Base-by-base conservation (phyloP, 1,140 invertebrate genomes). In the Temnothorax curvispinosus region DNA sequence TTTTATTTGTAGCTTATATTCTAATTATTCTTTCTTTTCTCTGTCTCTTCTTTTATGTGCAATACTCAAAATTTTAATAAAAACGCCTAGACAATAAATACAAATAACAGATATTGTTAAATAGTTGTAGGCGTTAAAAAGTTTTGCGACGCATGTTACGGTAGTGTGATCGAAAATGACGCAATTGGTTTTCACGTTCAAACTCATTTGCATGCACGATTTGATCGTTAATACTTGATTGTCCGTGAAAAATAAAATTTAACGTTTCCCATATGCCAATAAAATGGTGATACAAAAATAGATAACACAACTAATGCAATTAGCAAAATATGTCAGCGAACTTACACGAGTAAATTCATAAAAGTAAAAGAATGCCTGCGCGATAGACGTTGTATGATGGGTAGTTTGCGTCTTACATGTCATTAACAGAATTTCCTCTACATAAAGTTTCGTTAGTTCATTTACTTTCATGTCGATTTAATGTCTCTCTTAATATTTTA, bases 181-280 rank as follows among this genome's bases (percentile, higher is more conserved):
- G 15, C 35, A 41, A 38, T 58, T 47, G 41, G 60, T 84, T 60
- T 60, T 58, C 69, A 27, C 32, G 18, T 75, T 32, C 32, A 32
- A 74, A 47, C 74, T 54, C 41, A 75, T 84, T 84, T 62, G 27
- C 54, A 74, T 67, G 80, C 67, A 47, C 54, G 60, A 72, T 84
- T 74, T 60, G 41, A 58, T 82, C 80, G 67, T 74, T 84, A 74
- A 54, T 58, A 44, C 21, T 47, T 6, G 9, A 81, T 72, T 81
- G 67, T 81, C 38, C 50, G 78, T 56, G 65, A 18, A 52, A 21
- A 56, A 75, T 74, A 74, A 74, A 75, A 60, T 74, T 81, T 56
- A 74, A 84, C 38, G 52, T 71, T 44, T 65, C 38, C 21, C 65
- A 47, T 58, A 82, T 50, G 41, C 15, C 67, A 44, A 74, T 74